Conservation (phyloP, 2,888 invertebrate genomes). For the Tetragonisca angustula region DNA sequence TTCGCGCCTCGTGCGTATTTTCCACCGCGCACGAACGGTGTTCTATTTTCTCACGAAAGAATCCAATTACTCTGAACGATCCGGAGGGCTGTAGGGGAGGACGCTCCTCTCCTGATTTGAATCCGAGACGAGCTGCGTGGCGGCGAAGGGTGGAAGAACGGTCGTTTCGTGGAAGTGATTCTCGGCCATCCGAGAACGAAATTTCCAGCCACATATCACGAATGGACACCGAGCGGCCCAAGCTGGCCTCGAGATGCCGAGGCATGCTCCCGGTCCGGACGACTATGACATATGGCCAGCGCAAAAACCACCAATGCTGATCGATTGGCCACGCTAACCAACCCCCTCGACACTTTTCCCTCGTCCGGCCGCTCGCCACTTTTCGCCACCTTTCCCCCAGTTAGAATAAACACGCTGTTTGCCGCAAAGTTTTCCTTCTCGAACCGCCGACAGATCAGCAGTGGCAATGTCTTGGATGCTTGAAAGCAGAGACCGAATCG, state of each 20-base stretch:
- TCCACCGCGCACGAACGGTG: background rate
- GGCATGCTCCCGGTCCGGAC: conserved; percentile 78
- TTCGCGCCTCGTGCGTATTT: background rate
- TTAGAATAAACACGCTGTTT: conserved; percentile 64
- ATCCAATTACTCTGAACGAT: conserved; percentile 45
- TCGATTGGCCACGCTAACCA: conserved; percentile 82
- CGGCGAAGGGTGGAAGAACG: conserved; percentile 6
- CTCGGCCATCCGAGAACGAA: conserved; percentile 73
- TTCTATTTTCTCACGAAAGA: background rate
- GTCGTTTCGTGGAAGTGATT: conserved; percentile 12
- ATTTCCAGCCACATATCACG: conserved; percentile 74
- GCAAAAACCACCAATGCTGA: conserved; percentile 83
- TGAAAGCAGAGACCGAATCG: background rate
- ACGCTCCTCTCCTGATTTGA: conserved; percentile 41
- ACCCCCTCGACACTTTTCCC: conserved; percentile 55
- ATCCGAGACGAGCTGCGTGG: conserved; percentile 45
- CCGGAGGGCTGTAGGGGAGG: background rate
- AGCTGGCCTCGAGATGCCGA: conserved; percentile 80
- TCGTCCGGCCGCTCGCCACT: conserved; percentile 30
- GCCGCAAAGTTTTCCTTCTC: conserved; percentile 37
- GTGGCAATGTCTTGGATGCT: background rate
- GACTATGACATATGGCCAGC: conserved; percentile 82
- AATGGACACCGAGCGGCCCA: conserved; percentile 72
- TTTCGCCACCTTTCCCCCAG: conserved; percentile 1
- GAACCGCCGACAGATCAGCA: background rate